Evolutionary conservation across 37 sponge, comb jelly and placozoan genomes (phyloP), one percentile per base, ranked within the genome.

Genomic region (Cladorhizidae sp.): DNA sequence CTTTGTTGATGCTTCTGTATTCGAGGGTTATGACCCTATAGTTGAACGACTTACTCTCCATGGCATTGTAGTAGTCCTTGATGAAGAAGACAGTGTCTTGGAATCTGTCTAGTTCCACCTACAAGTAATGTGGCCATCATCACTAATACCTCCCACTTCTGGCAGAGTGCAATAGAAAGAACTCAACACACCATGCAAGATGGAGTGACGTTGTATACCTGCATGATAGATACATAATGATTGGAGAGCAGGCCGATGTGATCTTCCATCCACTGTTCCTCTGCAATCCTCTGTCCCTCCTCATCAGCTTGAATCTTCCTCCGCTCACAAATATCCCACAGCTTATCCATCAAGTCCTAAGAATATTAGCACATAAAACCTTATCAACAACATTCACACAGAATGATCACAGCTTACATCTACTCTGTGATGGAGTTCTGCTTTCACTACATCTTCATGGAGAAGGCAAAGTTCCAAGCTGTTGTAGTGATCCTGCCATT

Each of bases 261-360:
- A 77, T 98, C 98, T 74, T 98, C 95, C 35, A 95, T 54, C 98
- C 98, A 98, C 26, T 82, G 77, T 23, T 98, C 93, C 1, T 57
- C 69, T 54, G 71, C 65, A 37, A 98, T 87, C 15, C 85, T 81
- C 32, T 63, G 49, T 37, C 88, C 73, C 83, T 98, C 98, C 39
- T 73, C 72, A 50, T 83, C 91, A 18, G 93, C 91, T 32, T 95
- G 87, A 11, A 80, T 74, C 67, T 77, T 82, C 64, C 96, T 85
- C 25, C 71, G 74, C 55, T 98, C 98, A 84, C 92, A 88, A 45
- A 98, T 93, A 64, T 98, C 94, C 95, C 95, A 95, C 12, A 98
- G 80, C 74, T 77, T 80, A 65, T 98, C 93, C 81, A 83, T 83
- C 78, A 98, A 67, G 56, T 98, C 98, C 95, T 98, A 55, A 29